Percentiles rank a stretch among this genome's conserved stretches.
phyloP scores from a whole-genome alignment of 2,113 vertebrate species.

The Spea multiplicata region DNA sequence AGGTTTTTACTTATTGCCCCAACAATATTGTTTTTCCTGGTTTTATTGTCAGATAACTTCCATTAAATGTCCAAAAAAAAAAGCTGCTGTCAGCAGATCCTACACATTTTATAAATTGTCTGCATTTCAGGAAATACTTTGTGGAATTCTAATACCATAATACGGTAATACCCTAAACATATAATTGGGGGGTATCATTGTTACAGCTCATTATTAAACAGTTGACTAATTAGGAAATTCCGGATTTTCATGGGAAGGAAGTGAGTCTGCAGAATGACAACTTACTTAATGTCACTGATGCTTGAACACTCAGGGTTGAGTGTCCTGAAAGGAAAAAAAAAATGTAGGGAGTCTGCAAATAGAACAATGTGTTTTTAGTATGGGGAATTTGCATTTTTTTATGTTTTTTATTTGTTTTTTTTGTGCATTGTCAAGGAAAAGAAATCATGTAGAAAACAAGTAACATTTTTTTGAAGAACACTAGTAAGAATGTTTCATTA shows the following conservation, averaged over 20 bases:
- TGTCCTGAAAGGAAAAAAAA: background rate
- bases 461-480: too few species aligned
- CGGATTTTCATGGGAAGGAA: background rate
- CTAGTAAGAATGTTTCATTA: too few species aligned
- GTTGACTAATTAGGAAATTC: background rate
- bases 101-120: background rate
- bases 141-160: conserved; percentile 1
- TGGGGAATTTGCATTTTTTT: too few species aligned
- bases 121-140: conserved; percentile 1
- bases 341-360: too few species aligned
- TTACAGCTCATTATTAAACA: background rate
- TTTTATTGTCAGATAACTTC: too few species aligned
- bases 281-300: background rate
- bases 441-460: too few species aligned
- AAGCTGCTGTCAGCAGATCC: background rate
- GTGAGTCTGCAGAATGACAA: background rate
- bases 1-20: too few species aligned
- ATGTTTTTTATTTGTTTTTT: too few species aligned
- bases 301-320: background rate
- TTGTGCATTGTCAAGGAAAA: too few species aligned
- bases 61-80: background rate
- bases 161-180: background rate
- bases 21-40: too few species aligned
- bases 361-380: too few species aligned
- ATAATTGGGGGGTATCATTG: background rate